Base-by-base conservation (phyloP, 2,888 invertebrate species). In the Mimachlamys varia region DNA sequence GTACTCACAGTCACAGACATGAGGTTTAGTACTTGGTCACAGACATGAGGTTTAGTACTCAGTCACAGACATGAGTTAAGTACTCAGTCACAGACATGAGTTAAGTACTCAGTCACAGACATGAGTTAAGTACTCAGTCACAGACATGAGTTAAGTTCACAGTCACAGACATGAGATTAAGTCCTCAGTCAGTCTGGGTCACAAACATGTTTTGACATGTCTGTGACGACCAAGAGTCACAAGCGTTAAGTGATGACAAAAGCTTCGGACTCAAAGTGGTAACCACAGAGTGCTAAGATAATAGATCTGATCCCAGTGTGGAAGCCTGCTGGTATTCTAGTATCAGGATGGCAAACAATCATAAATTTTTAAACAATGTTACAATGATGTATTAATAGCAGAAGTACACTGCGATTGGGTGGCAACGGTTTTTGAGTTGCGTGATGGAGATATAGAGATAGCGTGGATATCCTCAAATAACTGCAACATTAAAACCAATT, bases 371-470 rank as follows among this genome's bases (percentile, higher is more conserved):
- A 76, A 76, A 27, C 76, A 76, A 27, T 33, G 33, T 76, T 13
- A 76, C 76, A 76, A 76, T 76, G 76, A 76, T 76, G 27, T 76
- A 76, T 76, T 76, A 76, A 76, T 76, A 76, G 76, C 76, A 76
- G 33, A 27, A 76, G 76, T 76, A 76, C 76, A 76, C 33, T 33
- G 76, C 76, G 33, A 76, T 76, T 33, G 76, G 76, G 76, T 76
- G 27, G 33, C 76, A 76, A 10, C 33, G 13, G 27, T 76, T 44
- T 76, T 76, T 76, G 0, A 76, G 76, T 27, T 76, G 76, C 76
- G 76, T 76, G 76, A 76, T 76, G 76, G 76, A 76, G 76, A 76
- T 76, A 76, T 76, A 33, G 33, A 33, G 62, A 62, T 62, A 62
- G 22, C n/a, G 62, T 22, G 22, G 33, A 76, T 76, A 76, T 76